Percentiles rank a stretch among this genome's conserved stretches.
phyloP scores from a whole-genome alignment of 2,888 invertebrate species.

The Drosophila percnosoma region DNA sequence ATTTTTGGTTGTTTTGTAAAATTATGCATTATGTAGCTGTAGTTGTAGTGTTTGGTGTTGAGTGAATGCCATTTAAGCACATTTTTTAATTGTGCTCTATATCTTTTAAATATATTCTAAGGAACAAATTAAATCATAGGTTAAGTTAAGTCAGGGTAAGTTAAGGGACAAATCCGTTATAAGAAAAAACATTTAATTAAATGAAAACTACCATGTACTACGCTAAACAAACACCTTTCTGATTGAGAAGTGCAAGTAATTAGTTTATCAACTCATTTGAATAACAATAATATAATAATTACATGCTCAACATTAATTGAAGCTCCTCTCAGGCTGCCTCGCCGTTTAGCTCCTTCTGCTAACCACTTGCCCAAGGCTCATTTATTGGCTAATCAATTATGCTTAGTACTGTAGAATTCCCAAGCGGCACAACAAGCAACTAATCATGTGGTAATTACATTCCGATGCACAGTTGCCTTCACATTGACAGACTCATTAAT shows the following conservation, averaged over 20 bases:
- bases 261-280: neutral
- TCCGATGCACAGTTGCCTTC: neutral
- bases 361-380: neutral
- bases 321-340: neutral
- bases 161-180: no score
- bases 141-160: neutral
- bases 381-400: slow-evolving; percentile 25
- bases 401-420: neutral
- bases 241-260: slow-evolving; percentile 3
- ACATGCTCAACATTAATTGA: slow-evolving; percentile 8
- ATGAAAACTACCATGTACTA: no score
- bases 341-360: neutral
- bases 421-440: slow-evolving; percentile 8
- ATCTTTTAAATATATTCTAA: neutral
- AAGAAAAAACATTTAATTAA: no score
- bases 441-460: slow-evolving; percentile 26
- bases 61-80: neutral
- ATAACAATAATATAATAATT: neutral
- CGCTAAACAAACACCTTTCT: neutral
- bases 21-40: neutral
- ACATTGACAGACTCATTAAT: slow-evolving; percentile 4
- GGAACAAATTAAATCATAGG: neutral
- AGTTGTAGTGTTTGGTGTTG: neutral
- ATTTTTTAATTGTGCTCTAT: neutral
- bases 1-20: slow-evolving; percentile 2